A percentile compares a stretch with the other conserved stretches of the same genome.
Evolutionary conservation across 37 sponge, comb jelly and placozoan genomes (phyloP).

Genomic region (Haliclona indistincta): DNA sequence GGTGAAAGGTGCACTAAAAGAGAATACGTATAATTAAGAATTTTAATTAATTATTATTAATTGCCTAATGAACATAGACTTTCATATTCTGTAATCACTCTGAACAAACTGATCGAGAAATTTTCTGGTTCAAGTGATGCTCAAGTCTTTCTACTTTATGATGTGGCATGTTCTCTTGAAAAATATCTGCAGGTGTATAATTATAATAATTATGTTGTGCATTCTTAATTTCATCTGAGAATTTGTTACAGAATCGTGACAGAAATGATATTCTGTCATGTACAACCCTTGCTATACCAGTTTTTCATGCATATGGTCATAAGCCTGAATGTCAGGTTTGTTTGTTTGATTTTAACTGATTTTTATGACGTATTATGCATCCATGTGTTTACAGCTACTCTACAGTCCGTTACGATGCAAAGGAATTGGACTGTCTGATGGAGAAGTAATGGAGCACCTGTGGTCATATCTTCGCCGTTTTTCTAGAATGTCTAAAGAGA

Average conservation of each 20-base stretch:
- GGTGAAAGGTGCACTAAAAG: constrained; percentile 28
- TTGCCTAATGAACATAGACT: neutral
- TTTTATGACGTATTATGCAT: too few species aligned
- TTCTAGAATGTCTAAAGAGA: too few species aligned
- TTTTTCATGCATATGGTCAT: constrained; percentile 23
- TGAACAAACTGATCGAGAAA: neutral
- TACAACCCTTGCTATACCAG: neutral
- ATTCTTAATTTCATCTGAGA: neutral
- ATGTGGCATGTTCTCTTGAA: constrained; percentile 1
- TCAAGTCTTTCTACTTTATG: constrained; percentile 15
- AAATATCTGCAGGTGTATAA: constrained; percentile 7
- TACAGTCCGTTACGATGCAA: too few species aligned
- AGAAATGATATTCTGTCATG: neutral
- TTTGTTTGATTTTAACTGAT: too few species aligned
- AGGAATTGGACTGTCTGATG: too few species aligned
- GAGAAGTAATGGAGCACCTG: too few species aligned
- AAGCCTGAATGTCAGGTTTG: constrained; percentile 8
- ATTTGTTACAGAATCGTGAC: neutral
- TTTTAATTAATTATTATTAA: neutral
- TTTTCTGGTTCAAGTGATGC: neutral
- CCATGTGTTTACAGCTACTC: too few species aligned
- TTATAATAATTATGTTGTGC: neutral
- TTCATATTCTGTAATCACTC: neutral
- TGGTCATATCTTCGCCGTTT: too few species aligned
- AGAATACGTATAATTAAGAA: too few species aligned